phyloP scores from a whole-genome alignment of 2,888 invertebrate genomes.

The Pemphredon lugubris region DNA sequence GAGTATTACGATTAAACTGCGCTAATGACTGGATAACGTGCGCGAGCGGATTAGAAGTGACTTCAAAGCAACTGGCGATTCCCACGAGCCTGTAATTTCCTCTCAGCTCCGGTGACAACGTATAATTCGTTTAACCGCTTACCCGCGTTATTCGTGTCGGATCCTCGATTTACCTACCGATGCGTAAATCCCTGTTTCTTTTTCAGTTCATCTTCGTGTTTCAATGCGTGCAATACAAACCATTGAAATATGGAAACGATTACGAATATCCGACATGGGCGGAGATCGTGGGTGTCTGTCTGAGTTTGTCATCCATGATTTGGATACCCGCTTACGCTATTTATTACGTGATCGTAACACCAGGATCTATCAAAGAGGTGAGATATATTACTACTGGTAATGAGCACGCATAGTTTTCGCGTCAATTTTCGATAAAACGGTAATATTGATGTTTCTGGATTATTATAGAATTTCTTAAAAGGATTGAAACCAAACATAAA shows the following conservation, averaged over 20 bases:
- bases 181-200: no score
- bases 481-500: conserved; percentile 82
- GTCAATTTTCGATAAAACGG: no score
- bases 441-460: no score
- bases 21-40: conserved; percentile 2
- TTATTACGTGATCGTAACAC: conserved; percentile 83
- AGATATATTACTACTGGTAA: conserved; percentile 26
- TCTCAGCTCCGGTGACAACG: not conserved
- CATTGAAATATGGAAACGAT: conserved; percentile 83
- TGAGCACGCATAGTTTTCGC: not conserved
- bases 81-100: conserved; percentile 1
- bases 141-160: no score
- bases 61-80: not conserved
- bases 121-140: not conserved
- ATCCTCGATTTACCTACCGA: no score
- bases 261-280: conserved; percentile 85
- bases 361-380: conserved; percentile 83
- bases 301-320: conserved; percentile 86
- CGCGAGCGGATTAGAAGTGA: not conserved
- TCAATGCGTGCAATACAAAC: conserved; percentile 84
- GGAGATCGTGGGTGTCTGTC: conserved; percentile 83
- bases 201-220: conserved; percentile 85
- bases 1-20: conserved; percentile 71
- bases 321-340: conserved; percentile 85
- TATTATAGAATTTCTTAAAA: conserved; percentile 81